Conservation (phyloP, 2,888 invertebrate species). For the Pycnomerus fuliginosus region DNA sequence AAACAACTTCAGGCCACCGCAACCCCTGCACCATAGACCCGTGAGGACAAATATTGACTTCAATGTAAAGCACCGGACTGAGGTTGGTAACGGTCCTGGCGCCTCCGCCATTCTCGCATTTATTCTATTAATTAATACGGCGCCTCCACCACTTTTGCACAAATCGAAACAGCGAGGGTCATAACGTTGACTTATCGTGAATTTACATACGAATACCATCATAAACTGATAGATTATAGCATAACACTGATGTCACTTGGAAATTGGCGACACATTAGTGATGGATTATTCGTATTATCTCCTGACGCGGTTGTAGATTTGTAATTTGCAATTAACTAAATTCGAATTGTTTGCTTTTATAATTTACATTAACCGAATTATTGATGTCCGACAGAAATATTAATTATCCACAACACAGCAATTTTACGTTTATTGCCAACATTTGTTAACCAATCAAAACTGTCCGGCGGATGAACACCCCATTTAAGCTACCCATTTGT, state of each 20-base stretch:
- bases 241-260: constrained; percentile 33
- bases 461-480: constrained; percentile 8
- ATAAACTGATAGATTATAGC: constrained; percentile 22
- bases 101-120: too few relatives aligned
- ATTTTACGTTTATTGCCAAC: constrained; percentile 16
- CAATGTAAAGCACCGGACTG: constrained; percentile 71
- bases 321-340: constrained; percentile 30
- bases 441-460: constrained; percentile 19
- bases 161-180: not conserved
- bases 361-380: constrained; percentile 24
- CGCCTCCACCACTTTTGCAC: too few relatives aligned
- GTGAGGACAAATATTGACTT: constrained; percentile 97
- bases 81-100: constrained; percentile 50
- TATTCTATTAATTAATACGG: too few relatives aligned
- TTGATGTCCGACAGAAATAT: constrained; percentile 17
- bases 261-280: constrained; percentile 37
- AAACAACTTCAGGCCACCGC: constrained; percentile 93
- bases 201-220: constrained; percentile 21
- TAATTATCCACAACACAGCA: constrained; percentile 18
- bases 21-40: constrained; percentile 89
- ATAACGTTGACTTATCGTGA: constrained; percentile 21
- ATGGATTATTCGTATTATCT: constrained; percentile 29
- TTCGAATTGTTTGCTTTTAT: constrained; percentile 21
- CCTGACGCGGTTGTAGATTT: constrained; percentile 24
- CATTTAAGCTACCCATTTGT: constrained; percentile 13